Conservation (phyloP, 2,888 invertebrate genomes). For the Pardosa pseudoannulata region DNA sequence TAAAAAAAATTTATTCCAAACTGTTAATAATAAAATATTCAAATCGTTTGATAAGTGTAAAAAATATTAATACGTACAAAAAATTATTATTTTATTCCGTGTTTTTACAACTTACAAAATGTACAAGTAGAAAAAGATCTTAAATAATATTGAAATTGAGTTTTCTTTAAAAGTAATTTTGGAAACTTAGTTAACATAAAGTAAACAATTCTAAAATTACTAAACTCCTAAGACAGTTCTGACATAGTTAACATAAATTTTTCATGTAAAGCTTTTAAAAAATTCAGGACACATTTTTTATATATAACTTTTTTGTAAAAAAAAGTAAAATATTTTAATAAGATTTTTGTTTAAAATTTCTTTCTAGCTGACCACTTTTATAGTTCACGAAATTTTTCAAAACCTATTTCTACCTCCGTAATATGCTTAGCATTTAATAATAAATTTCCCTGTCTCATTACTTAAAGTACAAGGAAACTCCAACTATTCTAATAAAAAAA, state of each 20-base stretch:
- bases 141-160: too few species aligned
- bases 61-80: too few species aligned
- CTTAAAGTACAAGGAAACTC: constrained; percentile 65
- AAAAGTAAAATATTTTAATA: constrained; percentile 55
- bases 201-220: background rate
- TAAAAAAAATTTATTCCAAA: too few species aligned
- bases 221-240: background rate
- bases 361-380: constrained; percentile 22
- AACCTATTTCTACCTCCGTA: constrained; percentile 56
- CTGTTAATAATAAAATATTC: too few species aligned
- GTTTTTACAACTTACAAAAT: too few species aligned
- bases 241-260: constrained; percentile 3
- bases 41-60: too few species aligned
- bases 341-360: constrained; percentile 38
- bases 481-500: constrained; percentile 35
- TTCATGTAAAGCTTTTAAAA: background rate
- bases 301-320: constrained; percentile 11
- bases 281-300: background rate
- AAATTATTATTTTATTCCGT: too few species aligned
- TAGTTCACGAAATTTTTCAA: constrained; percentile 27
- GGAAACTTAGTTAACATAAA: constrained; percentile 1
- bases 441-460: constrained; percentile 67
- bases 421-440: constrained; percentile 68
- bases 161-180: background rate
- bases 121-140: too few species aligned